These are phyloP conservation scores for Pseudoatta argentina DNA, from an alignment of 1,140 invertebrate species.

Conservation along the genomic window DNA sequence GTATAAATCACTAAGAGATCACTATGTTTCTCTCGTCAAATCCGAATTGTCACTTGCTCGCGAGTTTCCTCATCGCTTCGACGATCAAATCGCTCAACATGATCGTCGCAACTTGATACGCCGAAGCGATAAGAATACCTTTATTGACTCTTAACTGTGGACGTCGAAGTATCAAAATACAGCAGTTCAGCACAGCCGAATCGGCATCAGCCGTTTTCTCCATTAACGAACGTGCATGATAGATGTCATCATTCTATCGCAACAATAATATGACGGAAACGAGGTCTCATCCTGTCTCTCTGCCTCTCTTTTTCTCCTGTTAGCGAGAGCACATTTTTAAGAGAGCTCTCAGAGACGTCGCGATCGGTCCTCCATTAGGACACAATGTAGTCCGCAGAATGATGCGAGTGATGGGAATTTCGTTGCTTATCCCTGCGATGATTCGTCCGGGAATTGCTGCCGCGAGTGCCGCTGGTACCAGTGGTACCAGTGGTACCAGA, in stretches of 20 bases:
- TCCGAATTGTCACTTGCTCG: conserved; percentile 34
- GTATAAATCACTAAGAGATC: conserved; percentile 76
- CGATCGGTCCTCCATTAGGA: conserved; percentile 75
- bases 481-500: conserved; percentile 87
- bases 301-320: background rate
- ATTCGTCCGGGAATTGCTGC: conserved; percentile 78
- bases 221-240: conserved; percentile 9
- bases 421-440: conserved; percentile 83
- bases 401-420: conserved; percentile 82
- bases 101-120: background rate
- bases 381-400: conserved; percentile 82
- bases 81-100: background rate
- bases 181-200: conserved; percentile 54
- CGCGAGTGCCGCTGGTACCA: conserved; percentile 80
- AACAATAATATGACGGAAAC: background rate
- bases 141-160: conserved; percentile 60
- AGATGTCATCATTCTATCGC: background rate
- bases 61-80: conserved; percentile 5
- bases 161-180: conserved; percentile 58
- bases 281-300: background rate
- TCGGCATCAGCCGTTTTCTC: conserved; percentile 15
- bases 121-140: conserved; percentile 3
- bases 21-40: conserved; percentile 58
- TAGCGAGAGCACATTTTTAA: background rate
- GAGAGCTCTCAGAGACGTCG: background rate